These are phyloP conservation scores for Drosophila ezoana DNA, from an alignment of 2,888 invertebrate genomes.

Conservation along the genomic window DNA sequence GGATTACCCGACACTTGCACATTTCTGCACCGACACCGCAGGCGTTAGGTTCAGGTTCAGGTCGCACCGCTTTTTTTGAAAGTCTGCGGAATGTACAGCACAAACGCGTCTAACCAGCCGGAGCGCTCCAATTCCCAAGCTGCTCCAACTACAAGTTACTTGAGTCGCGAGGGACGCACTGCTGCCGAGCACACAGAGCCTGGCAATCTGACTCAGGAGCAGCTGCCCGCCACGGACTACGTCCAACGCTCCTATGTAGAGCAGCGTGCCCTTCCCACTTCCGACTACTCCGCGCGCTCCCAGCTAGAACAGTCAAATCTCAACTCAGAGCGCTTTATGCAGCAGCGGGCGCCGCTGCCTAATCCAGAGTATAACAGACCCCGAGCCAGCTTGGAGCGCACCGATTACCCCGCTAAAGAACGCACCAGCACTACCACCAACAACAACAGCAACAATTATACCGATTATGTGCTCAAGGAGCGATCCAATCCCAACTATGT, in stretches of 20 bases:
- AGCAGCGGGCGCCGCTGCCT: slow-evolving; percentile 20
- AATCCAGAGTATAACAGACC: slow-evolving; percentile 19
- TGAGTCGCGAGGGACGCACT: not conserved
- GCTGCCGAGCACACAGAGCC: slow-evolving; percentile 14
- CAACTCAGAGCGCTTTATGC: slow-evolving; percentile 6
- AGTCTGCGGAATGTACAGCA: slow-evolving; percentile 36
- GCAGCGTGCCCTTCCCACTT: slow-evolving; percentile 19
- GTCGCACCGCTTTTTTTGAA: slow-evolving; percentile 1
- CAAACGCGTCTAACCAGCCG: slow-evolving; percentile 21
- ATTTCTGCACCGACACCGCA: slow-evolving; percentile 81
- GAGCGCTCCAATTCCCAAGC: slow-evolving; percentile 5
- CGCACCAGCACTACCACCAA: slow-evolving; percentile 46
- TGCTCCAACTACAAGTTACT: slow-evolving; percentile 1
- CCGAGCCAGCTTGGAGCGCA: slow-evolving; percentile 13
- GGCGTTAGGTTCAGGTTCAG: slow-evolving; percentile 69
- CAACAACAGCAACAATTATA: slow-evolving; percentile 15
- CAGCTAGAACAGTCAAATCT: slow-evolving; percentile 17
- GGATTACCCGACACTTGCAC: slow-evolving; percentile 80
- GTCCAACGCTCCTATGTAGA: slow-evolving; percentile 21
- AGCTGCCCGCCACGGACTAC: slow-evolving; percentile 20
- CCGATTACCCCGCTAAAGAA: slow-evolving; percentile 30
- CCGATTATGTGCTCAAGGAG: slow-evolving; percentile 34
- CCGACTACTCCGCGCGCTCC: slow-evolving; percentile 7
- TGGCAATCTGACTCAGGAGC: not conserved
- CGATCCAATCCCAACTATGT: slow-evolving; percentile 55